Evolutionary conservation across 2,888 invertebrate genomes (phyloP), one percentile per base, ranked within the genome.

Genomic region (Glaucopsyche alexis): DNA sequence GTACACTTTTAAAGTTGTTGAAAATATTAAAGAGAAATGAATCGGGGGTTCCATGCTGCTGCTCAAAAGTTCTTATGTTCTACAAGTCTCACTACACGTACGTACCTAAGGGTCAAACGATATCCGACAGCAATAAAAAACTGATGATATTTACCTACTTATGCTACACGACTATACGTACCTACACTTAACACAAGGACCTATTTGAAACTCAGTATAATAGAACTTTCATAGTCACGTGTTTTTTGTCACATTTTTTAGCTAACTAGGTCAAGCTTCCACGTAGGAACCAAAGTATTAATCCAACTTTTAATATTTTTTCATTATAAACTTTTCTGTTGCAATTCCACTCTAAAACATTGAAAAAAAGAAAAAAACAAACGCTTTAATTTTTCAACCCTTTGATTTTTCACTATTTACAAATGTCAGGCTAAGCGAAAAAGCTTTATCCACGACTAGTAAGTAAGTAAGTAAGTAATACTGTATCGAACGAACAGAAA

Each of bases 201-300:
- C 19, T 2, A 8, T n/a, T 52, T 16, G 19, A 55, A 52, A 52
- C 16, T 52, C n/a, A 8, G 52, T 52, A 16, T 9, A 19, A 55
- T 19, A 55, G 11, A 19, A 19, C 19, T 60, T 29, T 60, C 5
- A 60, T 14, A 13, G 29, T 60, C 29, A 60, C 55, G 55, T 60
- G 60, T 60, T 29, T 16, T 38, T 38, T 60, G 60, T 19, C 19
- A 60, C 60, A 60, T 7, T 38, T 38, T 60, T 60, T 60, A 60
- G 29, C 60, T 60, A 60, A 60, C 60, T 60, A 60, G 60, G 60
- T 60, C 60, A 60, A 29, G 29, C 60, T 60, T 7, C 60, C 29
- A 60, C 60, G 60, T 29, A 60, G 60, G 29, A 60, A 14, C 11
- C 5, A 16, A 19, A 55, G 29, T 60, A 38, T 60, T 60, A 60